Percentiles rank a stretch among this genome's conserved stretches.
These are phyloP conservation scores for Apoda limacodes DNA, from an alignment of 2,888 invertebrate species.

Conservation along the genomic window DNA sequence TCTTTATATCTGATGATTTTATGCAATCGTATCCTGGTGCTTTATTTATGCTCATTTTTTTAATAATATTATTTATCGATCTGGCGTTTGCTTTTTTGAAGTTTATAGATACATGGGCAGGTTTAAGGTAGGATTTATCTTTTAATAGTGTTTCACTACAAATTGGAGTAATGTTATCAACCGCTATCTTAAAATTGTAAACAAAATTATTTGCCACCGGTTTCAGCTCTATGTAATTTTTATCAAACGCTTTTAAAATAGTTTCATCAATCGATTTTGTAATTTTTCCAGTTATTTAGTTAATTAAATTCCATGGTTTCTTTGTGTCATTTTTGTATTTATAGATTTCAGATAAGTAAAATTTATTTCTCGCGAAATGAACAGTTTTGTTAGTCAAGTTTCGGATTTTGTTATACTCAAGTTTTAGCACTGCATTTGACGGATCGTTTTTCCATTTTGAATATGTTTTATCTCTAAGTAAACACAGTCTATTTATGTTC, in stretches of 20 bases:
- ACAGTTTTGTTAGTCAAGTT: too few species aligned
- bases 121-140: neutral
- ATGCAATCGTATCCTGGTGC: slow-evolving; percentile 10
- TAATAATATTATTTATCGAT: slow-evolving; percentile 3
- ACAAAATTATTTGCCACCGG: slow-evolving; percentile 6
- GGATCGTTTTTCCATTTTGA: neutral
- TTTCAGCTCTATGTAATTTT: neutral
- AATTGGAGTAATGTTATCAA: slow-evolving; percentile 1
- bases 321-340: neutral
- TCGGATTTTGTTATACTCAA: neutral
- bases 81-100: slow-evolving; percentile 1
- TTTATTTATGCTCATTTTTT: slow-evolving; percentile 6
- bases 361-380: neutral
- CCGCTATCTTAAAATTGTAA: slow-evolving; percentile 2
- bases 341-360: neutral
- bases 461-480: neutral
- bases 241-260: neutral
- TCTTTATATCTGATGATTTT: slow-evolving; percentile 9
- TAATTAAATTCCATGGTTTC: neutral
- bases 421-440: neutral
- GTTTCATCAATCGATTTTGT: neutral
- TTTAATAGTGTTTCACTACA: slow-evolving; percentile 3
- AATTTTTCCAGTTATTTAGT: neutral
- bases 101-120: slow-evolving; percentile 1
- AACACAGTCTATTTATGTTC: neutral